Percentiles rank a stretch among this genome's conserved stretches.
phyloP scores from a whole-genome alignment of 35 echinoderm and acorn worm genomes.

The Heliocidaris tuberculata region DNA sequence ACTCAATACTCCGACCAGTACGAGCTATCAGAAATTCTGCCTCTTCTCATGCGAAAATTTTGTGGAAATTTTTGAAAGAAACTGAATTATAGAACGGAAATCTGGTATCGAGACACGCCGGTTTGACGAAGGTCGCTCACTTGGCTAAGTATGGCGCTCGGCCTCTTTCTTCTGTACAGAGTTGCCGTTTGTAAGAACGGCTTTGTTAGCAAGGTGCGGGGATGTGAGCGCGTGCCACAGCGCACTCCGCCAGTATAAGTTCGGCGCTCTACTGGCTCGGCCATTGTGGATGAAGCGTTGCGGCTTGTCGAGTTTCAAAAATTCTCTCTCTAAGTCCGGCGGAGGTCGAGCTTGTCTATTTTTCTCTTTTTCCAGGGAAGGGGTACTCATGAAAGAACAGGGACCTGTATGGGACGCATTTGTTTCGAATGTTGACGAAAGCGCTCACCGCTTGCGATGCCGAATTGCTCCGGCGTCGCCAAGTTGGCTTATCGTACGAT shows the following conservation, averaged over 20 bases:
- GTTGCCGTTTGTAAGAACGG: conserved; percentile 45
- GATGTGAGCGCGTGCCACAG: conserved; percentile 34
- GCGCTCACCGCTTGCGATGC: background rate
- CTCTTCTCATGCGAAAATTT: conserved; percentile 22
- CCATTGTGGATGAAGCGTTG: conserved; percentile 32
- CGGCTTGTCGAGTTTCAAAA: conserved; percentile 50
- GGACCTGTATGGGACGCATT: background rate
- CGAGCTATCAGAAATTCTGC: background rate
- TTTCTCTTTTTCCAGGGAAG: background rate
- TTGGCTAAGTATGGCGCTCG: conserved; percentile 38
- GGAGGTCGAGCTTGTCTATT: conserved; percentile 22
- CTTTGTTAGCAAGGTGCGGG: conserved; percentile 46
- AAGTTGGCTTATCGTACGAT: conserved; percentile 8
- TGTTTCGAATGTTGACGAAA: background rate
- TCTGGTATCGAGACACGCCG: conserved; percentile 49
- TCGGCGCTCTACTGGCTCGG: conserved; percentile 23
- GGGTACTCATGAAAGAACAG: background rate
- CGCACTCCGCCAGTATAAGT: conserved; percentile 38
- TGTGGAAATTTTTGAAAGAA: background rate
- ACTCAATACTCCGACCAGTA: background rate
- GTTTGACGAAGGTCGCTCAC: conserved; percentile 42
- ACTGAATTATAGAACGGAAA: conserved; percentile 19
- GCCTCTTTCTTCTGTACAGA: conserved; percentile 19
- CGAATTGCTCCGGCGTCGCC: background rate
- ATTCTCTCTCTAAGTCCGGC: conserved; percentile 7